Evolutionary conservation across 2,888 invertebrate species (phyloP).

Genomic region (Ormyrus nitidulus): DNA sequence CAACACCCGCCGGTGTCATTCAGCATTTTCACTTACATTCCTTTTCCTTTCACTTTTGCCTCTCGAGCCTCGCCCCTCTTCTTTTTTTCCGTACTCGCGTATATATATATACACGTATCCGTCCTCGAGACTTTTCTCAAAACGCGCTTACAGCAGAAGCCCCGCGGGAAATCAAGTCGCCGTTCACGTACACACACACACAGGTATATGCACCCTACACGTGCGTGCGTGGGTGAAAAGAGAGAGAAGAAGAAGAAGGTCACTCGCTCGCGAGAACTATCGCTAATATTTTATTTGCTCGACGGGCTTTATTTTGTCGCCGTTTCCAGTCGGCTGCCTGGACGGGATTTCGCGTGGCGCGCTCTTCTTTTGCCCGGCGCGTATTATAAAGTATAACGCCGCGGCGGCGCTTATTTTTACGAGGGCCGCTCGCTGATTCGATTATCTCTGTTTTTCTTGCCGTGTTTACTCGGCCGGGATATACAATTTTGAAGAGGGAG

Average conservation of each 20-base stretch:
- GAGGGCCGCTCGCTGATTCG: neutral
- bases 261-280: conserved; percentile 59
- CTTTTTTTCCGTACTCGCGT: neutral
- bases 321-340: conserved; percentile 51
- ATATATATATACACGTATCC: neutral
- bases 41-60: conserved; percentile 32
- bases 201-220: conserved; percentile 18
- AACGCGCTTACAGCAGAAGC: conserved; percentile 59
- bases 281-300: conserved; percentile 68
- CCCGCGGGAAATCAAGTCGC: conserved; percentile 72
- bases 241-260: neutral
- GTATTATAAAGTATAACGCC: too few relatives aligned
- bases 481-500: neutral
- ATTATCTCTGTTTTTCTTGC: neutral
- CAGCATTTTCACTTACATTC: neutral
- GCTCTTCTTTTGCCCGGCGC: too few relatives aligned
- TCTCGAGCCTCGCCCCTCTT: too few relatives aligned
- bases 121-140: conserved; percentile 21
- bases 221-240: neutral
- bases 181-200: conserved; percentile 25
- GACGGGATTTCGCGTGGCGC: conserved; percentile 22
- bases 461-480: neutral
- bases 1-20: neutral
- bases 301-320: conserved; percentile 57
- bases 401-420: conserved; percentile 13